Evolutionary conservation across 2,113 vertebrate species (phyloP).

Genomic region (Lampris incognitus): DNA sequence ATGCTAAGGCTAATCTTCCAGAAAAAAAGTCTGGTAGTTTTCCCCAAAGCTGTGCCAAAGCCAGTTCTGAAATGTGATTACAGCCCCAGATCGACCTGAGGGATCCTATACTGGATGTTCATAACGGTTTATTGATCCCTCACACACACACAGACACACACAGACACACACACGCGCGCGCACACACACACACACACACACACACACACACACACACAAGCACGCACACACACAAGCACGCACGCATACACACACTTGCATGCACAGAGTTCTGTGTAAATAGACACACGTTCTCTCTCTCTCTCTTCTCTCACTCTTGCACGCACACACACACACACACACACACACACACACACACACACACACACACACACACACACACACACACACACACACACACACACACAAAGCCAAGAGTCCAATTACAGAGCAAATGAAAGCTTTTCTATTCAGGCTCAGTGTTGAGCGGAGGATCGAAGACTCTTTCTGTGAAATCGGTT

Average conservation of each 20-base stretch:
- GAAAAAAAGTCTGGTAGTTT: conserved; percentile 42
- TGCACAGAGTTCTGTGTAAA: background rate
- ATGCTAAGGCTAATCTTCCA: conserved; percentile 37
- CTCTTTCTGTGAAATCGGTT: conserved; percentile 36
- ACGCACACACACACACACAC: conserved; percentile 14
- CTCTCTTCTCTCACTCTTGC: background rate
- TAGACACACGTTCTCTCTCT: background rate
- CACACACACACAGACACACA: conserved; percentile 32
- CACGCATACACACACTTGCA: conserved; percentile 29
- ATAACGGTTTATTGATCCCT: conserved; percentile 78
- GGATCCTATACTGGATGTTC: conserved; percentile 60
- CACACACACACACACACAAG: background rate
- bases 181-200: background rate
- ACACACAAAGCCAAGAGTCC: conserved; percentile 39
- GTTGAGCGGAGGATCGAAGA: conserved; percentile 55
- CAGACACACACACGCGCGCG: conserved; percentile 8
- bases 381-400: conserved; percentile 15
- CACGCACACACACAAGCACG: conserved; percentile 13
- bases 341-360: background rate
- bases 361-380: conserved; percentile 2
- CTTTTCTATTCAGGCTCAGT: conserved; percentile 54
- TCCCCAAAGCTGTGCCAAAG: conserved; percentile 29
- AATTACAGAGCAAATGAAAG: conserved; percentile 73
- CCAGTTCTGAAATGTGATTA: conserved; percentile 75
- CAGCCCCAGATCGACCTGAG: conserved; percentile 64